A percentile compares a stretch with the other conserved stretches of the same genome.
Evolutionary conservation across 2,113 vertebrate genomes (phyloP).

Genomic region (Trichomycterus rosablanca): DNA sequence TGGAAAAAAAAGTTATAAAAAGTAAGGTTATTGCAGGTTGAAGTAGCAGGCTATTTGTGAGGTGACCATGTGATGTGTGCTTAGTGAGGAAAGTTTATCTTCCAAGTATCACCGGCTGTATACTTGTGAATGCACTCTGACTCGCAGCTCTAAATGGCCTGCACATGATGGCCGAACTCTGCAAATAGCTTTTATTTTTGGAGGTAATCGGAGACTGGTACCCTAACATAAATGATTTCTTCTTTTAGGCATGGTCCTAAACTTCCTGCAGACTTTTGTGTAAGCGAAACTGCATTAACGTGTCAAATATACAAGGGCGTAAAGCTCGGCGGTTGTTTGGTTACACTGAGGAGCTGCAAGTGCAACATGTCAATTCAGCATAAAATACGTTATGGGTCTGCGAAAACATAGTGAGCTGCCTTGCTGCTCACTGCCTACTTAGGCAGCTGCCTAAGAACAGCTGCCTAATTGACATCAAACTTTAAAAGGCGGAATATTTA

Average conservation of each 20-base stretch:
- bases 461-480: too few species aligned
- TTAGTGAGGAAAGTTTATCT: slow-evolving; percentile 15
- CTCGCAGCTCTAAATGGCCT: slow-evolving; percentile 26
- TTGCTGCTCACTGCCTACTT: too few species aligned
- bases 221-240: slow-evolving; percentile 40
- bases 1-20: too few species aligned
- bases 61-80: slow-evolving; percentile 21
- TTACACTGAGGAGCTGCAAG: neutral
- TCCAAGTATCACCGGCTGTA: slow-evolving; percentile 16
- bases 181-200: slow-evolving; percentile 44
- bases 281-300: neutral
- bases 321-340: too few species aligned
- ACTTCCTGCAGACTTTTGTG: neutral
- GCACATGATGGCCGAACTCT: slow-evolving; percentile 17
- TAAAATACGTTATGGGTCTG: too few species aligned
- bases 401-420: too few species aligned
- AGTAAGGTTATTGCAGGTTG: neutral
- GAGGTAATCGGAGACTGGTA: slow-evolving; percentile 43
- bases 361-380: slow-evolving; percentile 1
- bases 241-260: slow-evolving; percentile 28
- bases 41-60: slow-evolving; percentile 2
- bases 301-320: neutral
- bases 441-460: too few species aligned
- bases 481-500: too few species aligned
- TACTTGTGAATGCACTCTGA: slow-evolving; percentile 21